Evolutionary conservation across 1,140 invertebrate genomes (phyloP).

Genomic region (Venustaconcha ellipsiformis): DNA sequence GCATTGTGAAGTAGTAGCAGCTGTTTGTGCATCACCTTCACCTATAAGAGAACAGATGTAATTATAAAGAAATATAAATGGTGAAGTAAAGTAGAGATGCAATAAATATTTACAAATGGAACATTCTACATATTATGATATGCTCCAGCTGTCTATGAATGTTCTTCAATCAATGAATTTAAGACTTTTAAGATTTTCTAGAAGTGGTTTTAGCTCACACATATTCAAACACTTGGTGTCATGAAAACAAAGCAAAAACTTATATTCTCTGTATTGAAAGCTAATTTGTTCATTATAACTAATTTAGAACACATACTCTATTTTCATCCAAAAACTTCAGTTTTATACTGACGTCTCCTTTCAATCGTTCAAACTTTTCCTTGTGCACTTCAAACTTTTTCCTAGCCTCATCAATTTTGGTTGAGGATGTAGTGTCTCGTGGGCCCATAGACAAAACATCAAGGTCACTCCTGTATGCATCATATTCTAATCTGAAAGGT

Average conservation of each 20-base stretch:
- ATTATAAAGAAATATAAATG: not conserved
- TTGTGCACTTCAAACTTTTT: conserved; percentile 87
- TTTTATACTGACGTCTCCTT: conserved; percentile 94
- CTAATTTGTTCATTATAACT: not conserved
- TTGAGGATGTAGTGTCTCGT: conserved; percentile 46
- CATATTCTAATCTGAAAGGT: conserved; percentile 88
- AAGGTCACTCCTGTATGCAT: conserved; percentile 94
- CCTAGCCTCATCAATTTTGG: conserved; percentile 83
- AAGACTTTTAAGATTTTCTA: not conserved
- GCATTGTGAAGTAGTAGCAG: conserved; percentile 95
- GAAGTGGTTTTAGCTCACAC: too few species aligned
- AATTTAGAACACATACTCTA: conserved; percentile 75
- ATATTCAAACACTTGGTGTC: too few species aligned
- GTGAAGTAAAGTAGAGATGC: conserved; percentile 1
- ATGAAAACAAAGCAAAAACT: too few species aligned
- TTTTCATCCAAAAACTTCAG: conserved; percentile 97
- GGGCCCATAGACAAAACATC: conserved; percentile 74
- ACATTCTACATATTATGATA: not conserved
- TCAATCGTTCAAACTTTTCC: conserved; percentile 89
- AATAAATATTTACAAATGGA: not conserved
- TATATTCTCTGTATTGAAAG: too few species aligned
- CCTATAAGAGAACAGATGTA: conserved; percentile 73
- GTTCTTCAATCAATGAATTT: not conserved
- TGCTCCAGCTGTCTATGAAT: not conserved
- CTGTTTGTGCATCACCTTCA: conserved; percentile 99